Evolutionary conservation across 1,140 invertebrate genomes (phyloP).

Genomic region (Bombus balteatus): DNA sequence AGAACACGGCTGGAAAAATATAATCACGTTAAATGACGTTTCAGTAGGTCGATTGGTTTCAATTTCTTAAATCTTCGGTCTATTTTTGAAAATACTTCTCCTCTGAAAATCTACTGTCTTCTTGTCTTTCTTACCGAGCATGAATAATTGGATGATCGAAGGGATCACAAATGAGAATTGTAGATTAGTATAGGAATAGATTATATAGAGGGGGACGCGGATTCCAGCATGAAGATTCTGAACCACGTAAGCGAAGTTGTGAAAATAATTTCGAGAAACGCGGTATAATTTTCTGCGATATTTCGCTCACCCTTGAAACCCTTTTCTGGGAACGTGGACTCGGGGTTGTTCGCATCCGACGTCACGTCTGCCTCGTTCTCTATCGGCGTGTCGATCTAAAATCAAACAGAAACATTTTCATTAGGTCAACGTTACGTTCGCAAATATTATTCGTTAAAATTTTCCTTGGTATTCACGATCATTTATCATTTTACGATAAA

Average conservation of each 20-base stretch:
- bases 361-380: constrained; percentile 76
- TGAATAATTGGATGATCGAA: neutral
- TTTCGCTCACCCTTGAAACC: constrained; percentile 79
- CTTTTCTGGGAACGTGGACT: constrained; percentile 77
- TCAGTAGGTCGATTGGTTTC: neutral
- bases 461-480: neutral
- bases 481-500: too few relatives aligned
- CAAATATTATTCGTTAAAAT: neutral
- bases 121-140: neutral
- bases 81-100: neutral
- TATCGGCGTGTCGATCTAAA: constrained; percentile 78
- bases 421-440: neutral
- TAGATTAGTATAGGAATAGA: neutral
- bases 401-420: constrained; percentile 44
- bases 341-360: constrained; percentile 72
- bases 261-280: neutral
- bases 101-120: neutral
- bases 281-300: constrained; percentile 15
- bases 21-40: neutral
- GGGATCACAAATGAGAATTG: neutral
- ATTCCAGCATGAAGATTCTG: neutral
- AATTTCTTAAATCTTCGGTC: neutral
- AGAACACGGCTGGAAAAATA: neutral
- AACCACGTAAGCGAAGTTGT: neutral
- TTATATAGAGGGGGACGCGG: neutral